These are phyloP conservation scores for Frankliniella intonsa DNA, from an alignment of 2,888 invertebrate species.

Conservation along the genomic window DNA sequence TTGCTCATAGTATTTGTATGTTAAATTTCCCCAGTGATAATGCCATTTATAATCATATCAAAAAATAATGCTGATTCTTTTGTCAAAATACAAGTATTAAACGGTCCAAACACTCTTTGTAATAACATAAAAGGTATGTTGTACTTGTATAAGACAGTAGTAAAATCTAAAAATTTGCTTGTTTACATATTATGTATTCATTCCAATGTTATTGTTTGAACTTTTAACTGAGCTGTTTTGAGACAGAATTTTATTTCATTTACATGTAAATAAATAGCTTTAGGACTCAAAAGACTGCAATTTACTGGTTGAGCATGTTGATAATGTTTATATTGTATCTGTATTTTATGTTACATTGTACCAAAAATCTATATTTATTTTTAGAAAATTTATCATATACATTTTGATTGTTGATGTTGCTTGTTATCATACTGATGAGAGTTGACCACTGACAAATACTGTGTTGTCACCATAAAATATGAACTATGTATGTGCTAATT, in stretches of 20 bases:
- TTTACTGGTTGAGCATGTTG: neutral
- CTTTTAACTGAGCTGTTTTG: neutral
- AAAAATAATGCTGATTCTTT: too few relatives aligned
- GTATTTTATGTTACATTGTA: neutral
- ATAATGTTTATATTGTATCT: neutral
- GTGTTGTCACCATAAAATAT: too few relatives aligned
- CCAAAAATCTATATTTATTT: constrained; percentile 6
- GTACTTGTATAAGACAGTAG: too few relatives aligned
- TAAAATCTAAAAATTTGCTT: too few relatives aligned
- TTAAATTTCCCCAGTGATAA: neutral
- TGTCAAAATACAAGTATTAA: too few relatives aligned
- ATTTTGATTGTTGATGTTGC: neutral
- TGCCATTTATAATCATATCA: neutral
- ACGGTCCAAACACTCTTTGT: too few relatives aligned
- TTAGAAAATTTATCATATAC: neutral
- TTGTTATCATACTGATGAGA: too few relatives aligned
- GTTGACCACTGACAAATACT: too few relatives aligned
- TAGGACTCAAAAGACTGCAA: neutral
- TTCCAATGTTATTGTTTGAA: neutral
- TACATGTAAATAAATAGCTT: neutral
- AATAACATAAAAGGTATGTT: too few relatives aligned
- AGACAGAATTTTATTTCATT: neutral
- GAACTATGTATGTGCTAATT: too few relatives aligned
- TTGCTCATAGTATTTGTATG: neutral
- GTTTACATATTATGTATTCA: neutral